Evolutionary conservation across 2,113 vertebrate species (phyloP).

Genomic region (Nymphicus hollandicus): DNA sequence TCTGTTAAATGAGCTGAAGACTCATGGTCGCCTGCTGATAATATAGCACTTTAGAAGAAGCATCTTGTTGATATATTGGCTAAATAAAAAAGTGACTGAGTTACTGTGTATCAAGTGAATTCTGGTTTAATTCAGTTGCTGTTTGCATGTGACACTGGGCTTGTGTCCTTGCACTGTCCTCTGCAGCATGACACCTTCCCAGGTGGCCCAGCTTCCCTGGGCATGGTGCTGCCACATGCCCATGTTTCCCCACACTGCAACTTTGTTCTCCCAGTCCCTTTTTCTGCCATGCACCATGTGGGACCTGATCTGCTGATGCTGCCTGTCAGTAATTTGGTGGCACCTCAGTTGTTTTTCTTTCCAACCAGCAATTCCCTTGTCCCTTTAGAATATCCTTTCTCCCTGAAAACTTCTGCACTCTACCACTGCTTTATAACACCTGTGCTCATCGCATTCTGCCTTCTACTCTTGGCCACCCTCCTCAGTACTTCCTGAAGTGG

Average conservation of each 20-base stretch:
- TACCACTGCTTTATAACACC: neutral
- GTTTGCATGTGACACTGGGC: neutral
- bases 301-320: neutral
- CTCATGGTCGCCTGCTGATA: neutral
- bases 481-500: neutral
- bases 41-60: neutral
- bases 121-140: neutral
- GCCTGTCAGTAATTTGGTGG: neutral
- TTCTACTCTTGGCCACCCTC: neutral
- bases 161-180: neutral
- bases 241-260: accelerated
- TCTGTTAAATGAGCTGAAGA: neutral
- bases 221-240: neutral
- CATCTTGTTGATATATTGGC: neutral
- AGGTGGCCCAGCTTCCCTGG: neutral
- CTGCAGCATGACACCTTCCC: neutral
- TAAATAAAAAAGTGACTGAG: neutral
- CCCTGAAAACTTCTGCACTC: neutral
- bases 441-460: neutral
- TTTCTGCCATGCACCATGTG: accelerated
- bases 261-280: neutral
- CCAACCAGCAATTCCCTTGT: neutral
- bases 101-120: neutral
- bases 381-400: neutral
- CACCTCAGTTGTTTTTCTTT: neutral